Percentiles rank a stretch among this genome's conserved stretches.
phyloP scores from a whole-genome alignment of 2,888 invertebrate genomes.

The Apeira syringaria region DNA sequence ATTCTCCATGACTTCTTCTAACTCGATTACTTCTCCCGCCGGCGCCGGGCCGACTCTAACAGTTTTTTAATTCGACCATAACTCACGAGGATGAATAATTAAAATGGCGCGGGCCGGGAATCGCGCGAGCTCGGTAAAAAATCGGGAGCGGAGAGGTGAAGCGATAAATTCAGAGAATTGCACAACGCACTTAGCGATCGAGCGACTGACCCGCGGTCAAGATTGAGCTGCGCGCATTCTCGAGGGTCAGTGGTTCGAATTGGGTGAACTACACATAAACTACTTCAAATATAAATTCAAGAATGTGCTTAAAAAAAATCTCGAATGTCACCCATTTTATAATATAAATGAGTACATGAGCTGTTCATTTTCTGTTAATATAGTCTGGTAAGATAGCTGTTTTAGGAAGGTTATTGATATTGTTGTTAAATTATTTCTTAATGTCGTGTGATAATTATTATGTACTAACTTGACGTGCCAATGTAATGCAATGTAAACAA shows the following conservation, averaged over 20 bases:
- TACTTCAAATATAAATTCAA: too few species aligned
- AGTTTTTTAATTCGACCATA: slow-evolving; percentile 85
- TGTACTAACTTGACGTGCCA: too few species aligned
- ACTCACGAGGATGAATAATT: slow-evolving; percentile 83
- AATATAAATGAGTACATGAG: too few species aligned
- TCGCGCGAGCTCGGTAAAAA: slow-evolving; percentile 73
- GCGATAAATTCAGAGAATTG: slow-evolving; percentile 76
- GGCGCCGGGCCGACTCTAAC: slow-evolving; percentile 80
- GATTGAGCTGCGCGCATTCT: slow-evolving; percentile 22
- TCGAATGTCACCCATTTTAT: too few species aligned
- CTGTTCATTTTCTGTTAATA: too few species aligned
- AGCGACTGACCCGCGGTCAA: slow-evolving; percentile 48
- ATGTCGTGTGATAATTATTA: too few species aligned
- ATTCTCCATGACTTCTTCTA: slow-evolving; percentile 77
- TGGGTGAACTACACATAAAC: too few species aligned
- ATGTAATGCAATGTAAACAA: too few species aligned
- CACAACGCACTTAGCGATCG: slow-evolving; percentile 74
- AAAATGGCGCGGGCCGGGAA: slow-evolving; percentile 75
- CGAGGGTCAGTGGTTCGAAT: slow-evolving; percentile 28
- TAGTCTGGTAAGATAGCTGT: too few species aligned
- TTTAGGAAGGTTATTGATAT: too few species aligned
- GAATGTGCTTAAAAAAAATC: too few species aligned
- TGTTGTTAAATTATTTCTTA: too few species aligned
- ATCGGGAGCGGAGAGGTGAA: slow-evolving; percentile 51
- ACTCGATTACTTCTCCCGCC: slow-evolving; percentile 76